These are phyloP conservation scores for Diphyllodes magnificus DNA, from an alignment of 2,113 vertebrate species.

Conservation along the genomic window DNA sequence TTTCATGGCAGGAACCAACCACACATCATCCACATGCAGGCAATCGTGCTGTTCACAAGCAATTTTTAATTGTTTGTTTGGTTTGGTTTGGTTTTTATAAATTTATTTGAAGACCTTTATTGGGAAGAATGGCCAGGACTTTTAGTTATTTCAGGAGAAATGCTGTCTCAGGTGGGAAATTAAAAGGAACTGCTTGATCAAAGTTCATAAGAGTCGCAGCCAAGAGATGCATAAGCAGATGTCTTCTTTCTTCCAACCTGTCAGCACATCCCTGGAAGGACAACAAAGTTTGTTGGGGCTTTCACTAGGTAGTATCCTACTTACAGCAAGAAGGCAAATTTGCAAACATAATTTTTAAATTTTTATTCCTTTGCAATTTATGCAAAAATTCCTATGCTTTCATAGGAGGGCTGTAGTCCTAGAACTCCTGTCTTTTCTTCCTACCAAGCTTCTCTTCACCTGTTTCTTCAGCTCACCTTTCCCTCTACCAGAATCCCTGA, in stretches of 20 bases:
- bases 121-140: not conserved
- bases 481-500: not conserved
- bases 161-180: not conserved
- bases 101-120: not conserved
- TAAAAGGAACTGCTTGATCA: not conserved
- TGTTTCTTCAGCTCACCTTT: not conserved
- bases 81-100: not conserved
- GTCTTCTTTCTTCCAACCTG: not conserved
- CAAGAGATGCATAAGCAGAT: not conserved
- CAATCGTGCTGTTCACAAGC: not conserved
- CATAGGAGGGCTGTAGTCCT: not conserved
- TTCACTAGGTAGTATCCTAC: not conserved
- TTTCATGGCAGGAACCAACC: not conserved
- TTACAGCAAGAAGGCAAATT: not conserved
- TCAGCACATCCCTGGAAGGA: not conserved
- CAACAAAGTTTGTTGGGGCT: not conserved
- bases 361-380: not conserved
- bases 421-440: not conserved
- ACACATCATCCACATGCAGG: not conserved
- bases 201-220: fast-evolving
- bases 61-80: not conserved
- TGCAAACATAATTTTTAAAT: not conserved
- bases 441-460: not conserved
- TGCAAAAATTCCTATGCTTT: not conserved
- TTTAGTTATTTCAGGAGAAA: not conserved